Base-by-base conservation (phyloP, 2,113 vertebrate genomes). In the Lynx canadensis region DNA sequence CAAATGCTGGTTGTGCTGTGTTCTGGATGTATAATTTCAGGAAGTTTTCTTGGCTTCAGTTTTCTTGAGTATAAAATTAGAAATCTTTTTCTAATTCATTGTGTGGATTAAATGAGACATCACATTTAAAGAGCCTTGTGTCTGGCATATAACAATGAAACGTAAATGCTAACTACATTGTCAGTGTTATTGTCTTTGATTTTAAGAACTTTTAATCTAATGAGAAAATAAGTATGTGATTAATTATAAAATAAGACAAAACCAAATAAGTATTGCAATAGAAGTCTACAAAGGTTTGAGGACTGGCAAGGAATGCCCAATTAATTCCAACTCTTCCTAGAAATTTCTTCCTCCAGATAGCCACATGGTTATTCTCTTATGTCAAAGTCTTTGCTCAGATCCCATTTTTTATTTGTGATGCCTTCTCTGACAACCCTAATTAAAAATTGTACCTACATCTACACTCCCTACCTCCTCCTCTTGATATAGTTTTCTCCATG, bases 201-300 rank as follows among this genome's bases (percentile, higher is more conserved):
- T 93, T 86, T 73, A 55, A 66, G 60, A 80, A 69, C 50, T 68
- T 97, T n/a, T 48, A 76, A 66, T 73, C 93, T 78, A 78, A 94
- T 74, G 33, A 91, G 12, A 21, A 84, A 84, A 68, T 23, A 48
- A 48, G 23, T 45, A 87, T 16, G 27, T 13, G 45, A 79, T 66
- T 45, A 71, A 50, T 41, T 60, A 66, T 73, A 71, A 94, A 92
- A 86, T 7, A 95, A 83, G 48, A 68, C 12, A 41, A 21, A 41
- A 25, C 10, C 16, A 68, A 66, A 33, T 60, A 74, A 19, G 60
- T 48, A 19, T 27, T 48, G 33, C 41, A 66, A 65, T 1, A 9
- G 78, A 93, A 84, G 15, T 89, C 33, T 69, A 55, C 8, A 8
- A 74, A 60, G 45, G 45, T 76, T 52, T n/a, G 38, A 80, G 41